Conservation (phyloP, 2,113 vertebrate genomes). For the Cephalopholis sonnerati region DNA sequence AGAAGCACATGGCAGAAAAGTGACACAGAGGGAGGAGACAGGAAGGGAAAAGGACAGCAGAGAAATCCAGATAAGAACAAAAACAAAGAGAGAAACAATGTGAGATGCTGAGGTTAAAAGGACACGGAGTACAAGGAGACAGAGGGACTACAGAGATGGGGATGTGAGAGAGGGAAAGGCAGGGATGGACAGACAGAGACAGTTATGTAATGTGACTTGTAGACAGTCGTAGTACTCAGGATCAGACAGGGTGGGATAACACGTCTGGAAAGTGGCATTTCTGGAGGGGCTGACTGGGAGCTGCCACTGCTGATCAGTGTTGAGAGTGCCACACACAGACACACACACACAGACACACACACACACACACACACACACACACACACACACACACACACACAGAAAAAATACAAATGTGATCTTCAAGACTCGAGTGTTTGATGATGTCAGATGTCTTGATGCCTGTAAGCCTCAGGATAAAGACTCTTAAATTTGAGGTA, state of each 20-base stretch:
- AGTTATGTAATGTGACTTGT: slow-evolving; percentile 67
- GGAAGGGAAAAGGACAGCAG: neutral
- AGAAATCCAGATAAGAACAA: neutral
- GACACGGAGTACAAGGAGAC: slow-evolving; percentile 13
- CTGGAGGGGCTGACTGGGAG: slow-evolving; percentile 56
- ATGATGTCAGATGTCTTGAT: slow-evolving; percentile 17
- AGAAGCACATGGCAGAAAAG: neutral
- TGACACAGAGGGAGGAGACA: neutral
- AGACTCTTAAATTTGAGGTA: neutral
- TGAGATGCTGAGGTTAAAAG: slow-evolving; percentile 19
- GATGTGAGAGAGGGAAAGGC: neutral
- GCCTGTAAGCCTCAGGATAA: neutral
- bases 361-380: slow-evolving; percentile 29
- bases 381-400: slow-evolving; percentile 16
- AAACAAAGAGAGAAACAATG: neutral
- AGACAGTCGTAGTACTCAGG: slow-evolving; percentile 45
- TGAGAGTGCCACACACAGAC: slow-evolving; percentile 20
- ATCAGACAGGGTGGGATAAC: slow-evolving; percentile 58
- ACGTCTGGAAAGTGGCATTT: slow-evolving; percentile 64
- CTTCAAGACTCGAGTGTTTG: slow-evolving; percentile 3
- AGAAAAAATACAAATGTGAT: slow-evolving; percentile 15
- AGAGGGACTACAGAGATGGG: neutral
- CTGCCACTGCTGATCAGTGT: slow-evolving; percentile 68
- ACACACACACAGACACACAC: slow-evolving; percentile 30
- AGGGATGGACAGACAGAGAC: slow-evolving; percentile 36